Conservation (phyloP, 2,797 vertebrate genomes). For the Phaenicophaeus curvirostris region DNA sequence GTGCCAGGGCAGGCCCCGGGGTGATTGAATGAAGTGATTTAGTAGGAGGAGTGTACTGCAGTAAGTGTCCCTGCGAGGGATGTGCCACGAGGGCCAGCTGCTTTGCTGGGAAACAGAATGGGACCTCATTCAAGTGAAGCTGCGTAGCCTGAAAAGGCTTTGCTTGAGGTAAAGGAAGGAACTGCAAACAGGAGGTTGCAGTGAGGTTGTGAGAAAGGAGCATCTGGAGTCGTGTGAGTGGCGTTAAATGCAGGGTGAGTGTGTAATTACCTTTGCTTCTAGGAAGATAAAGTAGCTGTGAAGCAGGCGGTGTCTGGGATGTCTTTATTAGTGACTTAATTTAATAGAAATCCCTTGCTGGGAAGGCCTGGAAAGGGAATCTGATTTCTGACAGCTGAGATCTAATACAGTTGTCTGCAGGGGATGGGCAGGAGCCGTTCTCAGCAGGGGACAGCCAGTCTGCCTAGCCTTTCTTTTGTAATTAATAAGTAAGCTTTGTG, state of each 20-base stretch:
- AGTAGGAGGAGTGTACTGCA: not conserved
- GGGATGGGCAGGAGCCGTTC: not conserved
- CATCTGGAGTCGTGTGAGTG: not conserved
- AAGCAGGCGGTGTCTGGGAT: not conserved
- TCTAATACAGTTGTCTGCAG: conserved; percentile 6
- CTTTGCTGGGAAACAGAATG: not conserved
- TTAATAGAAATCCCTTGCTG: conserved; percentile 23
- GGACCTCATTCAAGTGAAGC: not conserved
- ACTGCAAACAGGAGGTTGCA: not conserved
- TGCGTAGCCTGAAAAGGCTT: not conserved
- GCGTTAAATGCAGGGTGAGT: not conserved
- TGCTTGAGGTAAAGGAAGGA: not conserved
- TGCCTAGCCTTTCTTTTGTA: not conserved
- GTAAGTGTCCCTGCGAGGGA: not conserved
- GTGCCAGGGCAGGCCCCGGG: not conserved
- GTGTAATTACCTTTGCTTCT: not conserved
- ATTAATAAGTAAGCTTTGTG: conserved; percentile 7
- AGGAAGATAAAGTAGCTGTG: conserved; percentile 1
- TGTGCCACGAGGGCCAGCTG: not conserved
- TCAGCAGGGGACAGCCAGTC: not conserved
- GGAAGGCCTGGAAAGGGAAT: conserved; percentile 12
- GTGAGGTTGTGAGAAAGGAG: not conserved
- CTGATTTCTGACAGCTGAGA: conserved; percentile 24
- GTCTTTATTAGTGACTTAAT: conserved; percentile 43
- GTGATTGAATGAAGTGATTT: not conserved